Percentiles rank a stretch among this genome's conserved stretches.
Conservation (phyloP, 2,113 vertebrate genomes). For the Ginglymostoma cirratum region DNA sequence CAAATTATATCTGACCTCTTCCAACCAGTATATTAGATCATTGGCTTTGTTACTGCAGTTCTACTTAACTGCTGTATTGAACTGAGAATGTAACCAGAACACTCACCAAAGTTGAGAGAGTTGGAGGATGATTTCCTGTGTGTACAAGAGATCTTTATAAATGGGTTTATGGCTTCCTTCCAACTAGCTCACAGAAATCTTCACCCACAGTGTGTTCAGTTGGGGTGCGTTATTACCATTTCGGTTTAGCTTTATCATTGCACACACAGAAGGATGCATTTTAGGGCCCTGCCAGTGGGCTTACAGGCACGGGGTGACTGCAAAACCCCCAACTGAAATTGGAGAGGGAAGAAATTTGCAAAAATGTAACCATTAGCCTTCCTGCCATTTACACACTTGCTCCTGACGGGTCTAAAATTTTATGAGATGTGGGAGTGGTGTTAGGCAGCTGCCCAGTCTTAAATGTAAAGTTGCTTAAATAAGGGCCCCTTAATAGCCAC, state of each 20-base stretch:
- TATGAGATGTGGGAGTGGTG: no score
- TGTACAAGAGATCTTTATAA: neutral
- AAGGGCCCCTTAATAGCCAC: no score
- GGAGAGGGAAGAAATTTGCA: no score
- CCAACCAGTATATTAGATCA: neutral
- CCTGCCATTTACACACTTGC: no score
- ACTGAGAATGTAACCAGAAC: neutral
- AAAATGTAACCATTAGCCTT: no score
- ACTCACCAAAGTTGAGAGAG: neutral
- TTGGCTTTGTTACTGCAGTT: neutral
- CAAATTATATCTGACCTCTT: neutral
- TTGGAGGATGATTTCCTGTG: neutral
- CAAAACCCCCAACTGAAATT: no score
- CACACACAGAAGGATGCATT: no score
- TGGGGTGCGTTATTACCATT: neutral
- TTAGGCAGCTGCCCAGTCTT: no score
- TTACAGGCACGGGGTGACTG: no score
- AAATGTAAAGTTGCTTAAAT: no score
- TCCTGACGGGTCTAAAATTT: no score
- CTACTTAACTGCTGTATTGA: neutral
- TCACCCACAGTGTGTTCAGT: neutral
- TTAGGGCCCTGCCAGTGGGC: no score
- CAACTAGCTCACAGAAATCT: neutral
- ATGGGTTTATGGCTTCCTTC: neutral
- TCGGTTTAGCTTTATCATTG: neutral